phyloP scores from a whole-genome alignment of 1,140 invertebrate genomes.

The Archivesica marissinica region DNA sequence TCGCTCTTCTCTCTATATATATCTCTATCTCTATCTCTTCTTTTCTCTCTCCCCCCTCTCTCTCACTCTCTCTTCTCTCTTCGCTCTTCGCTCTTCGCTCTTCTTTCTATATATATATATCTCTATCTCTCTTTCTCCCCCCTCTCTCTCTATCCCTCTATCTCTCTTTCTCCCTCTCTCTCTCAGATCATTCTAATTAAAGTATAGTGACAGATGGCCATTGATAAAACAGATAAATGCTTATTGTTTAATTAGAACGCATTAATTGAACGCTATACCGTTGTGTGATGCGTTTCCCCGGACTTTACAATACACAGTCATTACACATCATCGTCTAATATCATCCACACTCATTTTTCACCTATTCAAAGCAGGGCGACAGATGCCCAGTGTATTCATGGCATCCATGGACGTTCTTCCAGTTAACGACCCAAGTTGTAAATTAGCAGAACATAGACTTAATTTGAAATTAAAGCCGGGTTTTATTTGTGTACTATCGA shows the following conservation, averaged over 20 bases:
- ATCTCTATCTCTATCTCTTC: too few species aligned
- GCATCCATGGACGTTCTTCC: neutral
- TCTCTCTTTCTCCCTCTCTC: too few species aligned
- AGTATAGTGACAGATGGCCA: neutral
- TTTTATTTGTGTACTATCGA: neutral
- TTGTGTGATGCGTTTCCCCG: neutral
- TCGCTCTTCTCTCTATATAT: too few species aligned
- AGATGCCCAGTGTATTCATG: neutral
- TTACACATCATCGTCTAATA: slow-evolving; percentile 3
- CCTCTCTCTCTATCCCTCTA: too few species aligned
- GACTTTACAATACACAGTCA: slow-evolving; percentile 8
- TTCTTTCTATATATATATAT: too few species aligned
- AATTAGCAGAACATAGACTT: slow-evolving; percentile 4
- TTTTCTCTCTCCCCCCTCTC: too few species aligned
- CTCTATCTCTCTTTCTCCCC: too few species aligned
- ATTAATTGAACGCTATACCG: slow-evolving; percentile 5
- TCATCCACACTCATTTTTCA: slow-evolving; percentile 14
- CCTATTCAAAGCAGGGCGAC: slow-evolving; percentile 5
- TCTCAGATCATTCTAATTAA: too few species aligned
- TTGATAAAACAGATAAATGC: neutral
- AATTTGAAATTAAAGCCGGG: slow-evolving; percentile 32
- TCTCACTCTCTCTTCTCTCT: too few species aligned
- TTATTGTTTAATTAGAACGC: neutral
- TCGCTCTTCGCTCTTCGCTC: too few species aligned
- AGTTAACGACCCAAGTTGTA: neutral